Conservation (phyloP, 2,888 invertebrate species). For the Harmothoe impar region DNA sequence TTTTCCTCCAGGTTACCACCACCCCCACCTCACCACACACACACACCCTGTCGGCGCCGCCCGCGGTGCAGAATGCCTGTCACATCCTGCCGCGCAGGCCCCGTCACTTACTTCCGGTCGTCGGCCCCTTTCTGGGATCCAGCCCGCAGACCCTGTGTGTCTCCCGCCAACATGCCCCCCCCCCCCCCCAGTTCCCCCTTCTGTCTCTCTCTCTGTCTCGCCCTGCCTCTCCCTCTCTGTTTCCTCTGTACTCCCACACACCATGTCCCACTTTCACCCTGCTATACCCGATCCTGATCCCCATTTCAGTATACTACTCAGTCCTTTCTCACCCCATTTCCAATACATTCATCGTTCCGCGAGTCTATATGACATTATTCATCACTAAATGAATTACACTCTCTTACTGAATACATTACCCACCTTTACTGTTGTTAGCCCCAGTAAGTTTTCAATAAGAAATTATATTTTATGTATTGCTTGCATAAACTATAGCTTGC, state of each 20-base stretch:
- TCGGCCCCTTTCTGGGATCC: neutral
- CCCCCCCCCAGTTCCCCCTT: neutral
- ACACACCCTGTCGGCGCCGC: neutral
- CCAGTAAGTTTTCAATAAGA: too few species aligned
- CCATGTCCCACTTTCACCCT: neutral
- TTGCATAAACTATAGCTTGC: too few species aligned
- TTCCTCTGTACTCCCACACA: neutral
- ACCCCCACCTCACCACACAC: neutral
- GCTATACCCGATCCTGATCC: too few species aligned
- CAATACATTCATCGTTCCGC: too few species aligned
- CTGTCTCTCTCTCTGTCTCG: neutral
- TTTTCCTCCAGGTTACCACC: neutral
- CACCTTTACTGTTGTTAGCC: too few species aligned
- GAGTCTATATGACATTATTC: too few species aligned
- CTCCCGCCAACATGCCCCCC: neutral
- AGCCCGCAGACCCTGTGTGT: neutral
- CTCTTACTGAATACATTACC: too few species aligned
- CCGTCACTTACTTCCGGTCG: constrained; percentile 53
- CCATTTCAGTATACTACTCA: too few species aligned
- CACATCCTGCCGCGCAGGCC: constrained; percentile 18
- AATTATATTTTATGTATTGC: too few species aligned
- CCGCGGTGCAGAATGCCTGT: constrained; percentile 52
- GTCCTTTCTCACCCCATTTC: too few species aligned
- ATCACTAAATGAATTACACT: too few species aligned
- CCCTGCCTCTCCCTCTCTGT: constrained; percentile 9